Percentiles rank a stretch among this genome's conserved stretches.
Conservation (phyloP, 2,888 invertebrate genomes). For the Odontocolon sp. region DNA sequence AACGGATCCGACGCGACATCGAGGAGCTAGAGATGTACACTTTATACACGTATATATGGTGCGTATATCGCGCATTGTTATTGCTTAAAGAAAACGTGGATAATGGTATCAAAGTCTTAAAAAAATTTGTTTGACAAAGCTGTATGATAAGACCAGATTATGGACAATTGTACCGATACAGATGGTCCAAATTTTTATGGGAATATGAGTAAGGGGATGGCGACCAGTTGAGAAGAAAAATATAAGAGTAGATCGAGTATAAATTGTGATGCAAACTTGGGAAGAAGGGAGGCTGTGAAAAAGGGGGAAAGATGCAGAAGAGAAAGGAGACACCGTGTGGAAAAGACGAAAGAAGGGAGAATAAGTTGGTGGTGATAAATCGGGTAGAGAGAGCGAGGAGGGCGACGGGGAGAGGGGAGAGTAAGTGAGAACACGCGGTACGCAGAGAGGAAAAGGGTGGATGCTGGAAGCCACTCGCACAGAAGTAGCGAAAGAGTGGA, state of each 20-base stretch:
- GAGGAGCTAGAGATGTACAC: conserved; percentile 4
- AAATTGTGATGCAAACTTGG: conserved; percentile 1
- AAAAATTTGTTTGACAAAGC: too few species aligned
- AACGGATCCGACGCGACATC: conserved; percentile 46
- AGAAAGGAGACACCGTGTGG: conserved; percentile 18
- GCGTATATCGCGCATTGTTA: too few species aligned
- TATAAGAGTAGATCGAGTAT: background rate
- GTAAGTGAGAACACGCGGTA: conserved; percentile 55
- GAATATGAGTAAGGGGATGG: too few species aligned
- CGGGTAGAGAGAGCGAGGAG: conserved; percentile 52
- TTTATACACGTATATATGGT: too few species aligned
- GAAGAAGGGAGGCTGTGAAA: conserved; percentile 11
- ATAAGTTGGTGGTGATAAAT: conserved; percentile 71
- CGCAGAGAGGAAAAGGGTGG: conserved; percentile 19
- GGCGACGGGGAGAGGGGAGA: background rate
- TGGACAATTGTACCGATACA: too few species aligned
- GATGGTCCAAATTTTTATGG: too few species aligned
- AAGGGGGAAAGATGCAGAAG: conserved; percentile 10
- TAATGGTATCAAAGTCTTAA: too few species aligned
- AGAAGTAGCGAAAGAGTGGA: conserved; percentile 52
- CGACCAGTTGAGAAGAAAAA: too few species aligned
- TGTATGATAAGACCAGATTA: too few species aligned
- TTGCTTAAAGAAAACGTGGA: too few species aligned
- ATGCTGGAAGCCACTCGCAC: conserved; percentile 10
- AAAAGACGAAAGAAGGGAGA: conserved; percentile 62